Percentiles rank a stretch among this genome's conserved stretches.
Evolutionary conservation across 2,888 invertebrate genomes (phyloP).

Genomic region (Nemotelus nigrinus): DNA sequence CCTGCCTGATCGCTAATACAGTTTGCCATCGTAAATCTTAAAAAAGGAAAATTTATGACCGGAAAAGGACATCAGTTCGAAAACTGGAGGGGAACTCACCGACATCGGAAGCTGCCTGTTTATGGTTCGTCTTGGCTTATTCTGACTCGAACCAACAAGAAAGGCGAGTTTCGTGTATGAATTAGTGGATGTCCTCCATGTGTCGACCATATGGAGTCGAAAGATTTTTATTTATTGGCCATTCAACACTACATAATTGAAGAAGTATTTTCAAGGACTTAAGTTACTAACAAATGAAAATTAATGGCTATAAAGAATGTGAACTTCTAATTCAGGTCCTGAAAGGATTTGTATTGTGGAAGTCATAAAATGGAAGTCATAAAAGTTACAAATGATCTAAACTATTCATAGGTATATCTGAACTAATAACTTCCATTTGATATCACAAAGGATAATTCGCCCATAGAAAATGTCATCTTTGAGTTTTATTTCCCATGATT

Average conservation of each 20-base stretch:
- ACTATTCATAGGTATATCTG: background rate
- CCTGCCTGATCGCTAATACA: conserved; percentile 22
- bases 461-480: background rate
- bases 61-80: conserved; percentile 26
- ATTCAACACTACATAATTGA: conserved; percentile 1
- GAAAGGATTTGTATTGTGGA: no score
- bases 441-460: background rate
- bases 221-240: conserved; percentile 12
- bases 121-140: conserved; percentile 4
- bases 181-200: conserved; percentile 6
- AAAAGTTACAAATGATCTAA: no score
- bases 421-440: background rate
- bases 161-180: background rate
- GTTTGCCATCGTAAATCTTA: conserved; percentile 33
- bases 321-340: no score
- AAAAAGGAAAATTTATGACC: conserved; percentile 38
- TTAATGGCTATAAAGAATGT: no score
- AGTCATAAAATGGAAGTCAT: no score
- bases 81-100: background rate
- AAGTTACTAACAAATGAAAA: no score
- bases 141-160: background rate
- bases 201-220: conserved; percentile 4
- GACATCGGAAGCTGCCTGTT: no score
- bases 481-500: background rate
- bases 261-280: no score